These are phyloP conservation scores for Ambastaia sidthimunki DNA, from an alignment of 2,797 vertebrate genomes.

Conservation along the genomic window DNA sequence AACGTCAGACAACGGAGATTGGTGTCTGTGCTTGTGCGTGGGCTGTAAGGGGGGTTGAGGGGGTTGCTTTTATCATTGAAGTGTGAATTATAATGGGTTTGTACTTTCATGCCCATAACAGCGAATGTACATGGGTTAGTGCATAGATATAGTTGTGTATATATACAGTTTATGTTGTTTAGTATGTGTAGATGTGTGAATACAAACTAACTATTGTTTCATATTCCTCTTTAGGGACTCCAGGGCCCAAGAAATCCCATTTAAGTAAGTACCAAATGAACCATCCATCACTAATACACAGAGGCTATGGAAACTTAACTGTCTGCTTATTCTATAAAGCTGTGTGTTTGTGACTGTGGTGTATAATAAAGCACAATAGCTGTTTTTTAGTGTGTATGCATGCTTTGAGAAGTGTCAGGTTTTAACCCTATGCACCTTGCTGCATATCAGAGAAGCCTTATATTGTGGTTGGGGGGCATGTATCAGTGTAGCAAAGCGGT, in stretches of 20 bases:
- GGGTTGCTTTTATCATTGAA: conserved; percentile 11
- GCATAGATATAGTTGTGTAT: background rate
- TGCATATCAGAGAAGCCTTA: conserved; percentile 37
- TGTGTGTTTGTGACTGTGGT: background rate
- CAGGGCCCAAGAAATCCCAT: conserved; percentile 53
- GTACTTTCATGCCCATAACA: conserved; percentile 18
- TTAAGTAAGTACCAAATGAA: conserved; percentile 50
- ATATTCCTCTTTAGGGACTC: conserved; percentile 47
- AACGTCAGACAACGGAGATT: conserved; percentile 56
- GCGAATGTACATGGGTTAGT: background rate
- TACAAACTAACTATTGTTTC: conserved; percentile 15
- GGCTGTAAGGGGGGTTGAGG: background rate
- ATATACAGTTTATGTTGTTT: conserved; percentile 7
- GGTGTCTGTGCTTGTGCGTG: conserved; percentile 26
- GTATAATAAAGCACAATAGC: conserved; percentile 5
- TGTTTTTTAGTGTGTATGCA: background rate
- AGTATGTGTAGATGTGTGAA: conserved; percentile 31
- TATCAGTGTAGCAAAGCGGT: conserved; percentile 49
- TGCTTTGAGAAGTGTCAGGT: background rate
- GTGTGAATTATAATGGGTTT: conserved; percentile 18
- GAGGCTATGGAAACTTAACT: background rate
- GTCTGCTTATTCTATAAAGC: background rate
- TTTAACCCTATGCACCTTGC: conserved; percentile 20
- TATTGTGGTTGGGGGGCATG: conserved; percentile 52
- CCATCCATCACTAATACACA: background rate